phyloP scores from a whole-genome alignment of 2,113 vertebrate genomes.

The Otocyon megalotis region DNA sequence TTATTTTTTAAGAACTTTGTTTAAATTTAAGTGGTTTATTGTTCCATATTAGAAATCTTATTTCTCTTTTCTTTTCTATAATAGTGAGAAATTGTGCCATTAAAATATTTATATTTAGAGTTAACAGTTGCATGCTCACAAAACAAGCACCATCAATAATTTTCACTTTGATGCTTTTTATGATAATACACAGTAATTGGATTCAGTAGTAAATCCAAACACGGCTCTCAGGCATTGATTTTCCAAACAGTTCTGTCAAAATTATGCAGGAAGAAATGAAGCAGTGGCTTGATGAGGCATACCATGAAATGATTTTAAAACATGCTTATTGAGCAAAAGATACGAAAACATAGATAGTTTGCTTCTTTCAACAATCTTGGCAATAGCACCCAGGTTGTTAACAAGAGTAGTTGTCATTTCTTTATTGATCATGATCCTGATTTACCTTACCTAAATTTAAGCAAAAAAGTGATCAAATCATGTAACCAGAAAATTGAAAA shows the following conservation, averaged over 20 bases:
- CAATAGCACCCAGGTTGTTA: neutral
- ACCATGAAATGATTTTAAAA: slow-evolving; percentile 79
- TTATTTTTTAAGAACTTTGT: slow-evolving; percentile 22
- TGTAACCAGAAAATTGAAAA: neutral
- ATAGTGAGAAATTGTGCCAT: slow-evolving; percentile 72
- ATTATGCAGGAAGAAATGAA: slow-evolving; percentile 85
- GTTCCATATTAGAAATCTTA: slow-evolving; percentile 62
- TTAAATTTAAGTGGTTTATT: slow-evolving; percentile 72
- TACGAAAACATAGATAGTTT: slow-evolving; percentile 63
- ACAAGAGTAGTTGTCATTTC: neutral
- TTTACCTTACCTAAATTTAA: slow-evolving; percentile 16
- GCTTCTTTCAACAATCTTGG: slow-evolving; percentile 68
- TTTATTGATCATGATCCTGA: neutral
- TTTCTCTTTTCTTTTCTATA: slow-evolving; percentile 79
- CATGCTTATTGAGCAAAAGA: slow-evolving; percentile 79
- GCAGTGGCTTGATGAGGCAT: slow-evolving; percentile 80
- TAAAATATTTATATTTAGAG: slow-evolving; percentile 87
- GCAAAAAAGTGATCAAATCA: neutral
- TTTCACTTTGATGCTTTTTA: slow-evolving; percentile 87
- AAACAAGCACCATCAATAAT: slow-evolving; percentile 86
- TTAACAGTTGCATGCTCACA: slow-evolving; percentile 82
- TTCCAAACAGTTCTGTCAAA: slow-evolving; percentile 83
- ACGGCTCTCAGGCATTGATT: slow-evolving; percentile 85
- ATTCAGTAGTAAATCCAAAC: slow-evolving; percentile 87
- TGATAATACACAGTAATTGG: slow-evolving; percentile 87